phyloP scores from a whole-genome alignment of 2,113 vertebrate genomes.

The Piprites chloris region DNA sequence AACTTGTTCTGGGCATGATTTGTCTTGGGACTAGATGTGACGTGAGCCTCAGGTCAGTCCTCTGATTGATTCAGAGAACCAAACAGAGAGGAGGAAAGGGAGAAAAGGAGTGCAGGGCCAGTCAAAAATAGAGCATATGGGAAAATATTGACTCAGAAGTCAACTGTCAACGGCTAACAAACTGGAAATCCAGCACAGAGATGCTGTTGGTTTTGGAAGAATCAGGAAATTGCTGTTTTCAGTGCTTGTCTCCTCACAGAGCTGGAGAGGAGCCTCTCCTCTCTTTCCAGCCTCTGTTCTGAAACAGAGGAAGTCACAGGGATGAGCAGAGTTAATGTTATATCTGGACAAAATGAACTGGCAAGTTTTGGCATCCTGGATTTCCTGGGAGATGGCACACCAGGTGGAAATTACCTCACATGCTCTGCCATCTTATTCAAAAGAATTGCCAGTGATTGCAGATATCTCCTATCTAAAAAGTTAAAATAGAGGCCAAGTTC shows the following conservation, averaged over 20 bases:
- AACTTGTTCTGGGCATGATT: conserved; percentile 34
- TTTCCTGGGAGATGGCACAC: background rate
- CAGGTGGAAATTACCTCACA: background rate
- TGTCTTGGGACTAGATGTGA: conserved; percentile 36
- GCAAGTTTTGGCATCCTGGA: background rate
- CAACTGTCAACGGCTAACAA: background rate
- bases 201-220: background rate
- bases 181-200: background rate
- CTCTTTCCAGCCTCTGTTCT: background rate
- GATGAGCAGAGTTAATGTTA: background rate
- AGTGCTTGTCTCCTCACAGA: background rate
- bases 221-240: background rate
- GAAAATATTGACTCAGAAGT: background rate
- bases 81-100: background rate
- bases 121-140: background rate
- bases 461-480: background rate
- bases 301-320: background rate
- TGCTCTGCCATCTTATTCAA: background rate
- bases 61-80: background rate
- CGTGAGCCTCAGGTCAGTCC: conserved; percentile 23
- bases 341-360: background rate
- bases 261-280: background rate
- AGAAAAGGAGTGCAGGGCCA: background rate
- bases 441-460: background rate
- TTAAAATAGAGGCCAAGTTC: background rate